Percentiles rank a stretch among this genome's conserved stretches.
phyloP scores from a whole-genome alignment of 2,113 vertebrate species.

The Bos taurus region ARS-UCD2.0 NC_037329.1:62831001-62831500 shows the following conservation, averaged over 20 bases:
- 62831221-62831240: background rate
- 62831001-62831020: background rate
- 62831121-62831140: background rate
- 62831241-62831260: background rate
- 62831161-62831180: background rate
- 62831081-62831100: background rate
- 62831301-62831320: rapidly evolving
- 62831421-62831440: background rate
- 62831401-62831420: background rate
- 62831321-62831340: background rate
- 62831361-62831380: background rate
- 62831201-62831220: background rate
- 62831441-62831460: background rate
- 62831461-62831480: background rate
- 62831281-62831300: background rate
- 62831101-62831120: background rate
- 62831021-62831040: background rate
- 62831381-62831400: background rate
- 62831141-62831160: no score
- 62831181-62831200: background rate
- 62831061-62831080: no score
- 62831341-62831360: background rate
- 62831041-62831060: rapidly evolving
- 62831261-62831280: background rate
- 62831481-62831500: rapidly evolving